phyloP scores from a whole-genome alignment of 1,140 invertebrate genomes.

The Diuraphis noxia region DNA sequence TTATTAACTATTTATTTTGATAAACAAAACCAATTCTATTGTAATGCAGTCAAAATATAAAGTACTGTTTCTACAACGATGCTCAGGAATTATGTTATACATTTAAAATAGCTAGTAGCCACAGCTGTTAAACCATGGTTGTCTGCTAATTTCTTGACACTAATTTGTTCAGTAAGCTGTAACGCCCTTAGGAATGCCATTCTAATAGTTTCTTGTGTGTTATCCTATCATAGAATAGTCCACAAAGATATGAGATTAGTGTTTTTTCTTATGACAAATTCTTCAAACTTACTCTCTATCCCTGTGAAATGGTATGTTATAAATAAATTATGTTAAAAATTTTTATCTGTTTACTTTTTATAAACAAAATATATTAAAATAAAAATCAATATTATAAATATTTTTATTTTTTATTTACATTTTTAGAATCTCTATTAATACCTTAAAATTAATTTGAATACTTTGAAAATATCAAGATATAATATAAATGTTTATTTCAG shows the following conservation, averaged over 20 bases:
- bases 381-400: neutral
- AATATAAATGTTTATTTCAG: neutral
- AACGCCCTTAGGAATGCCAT: neutral
- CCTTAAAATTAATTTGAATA: neutral
- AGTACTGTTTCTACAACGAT: neutral
- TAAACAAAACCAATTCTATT: neutral
- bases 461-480: neutral
- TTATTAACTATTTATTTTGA: neutral
- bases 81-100: neutral
- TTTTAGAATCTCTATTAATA: neutral
- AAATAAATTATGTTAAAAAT: neutral
- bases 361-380: neutral
- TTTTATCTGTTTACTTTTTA: neutral
- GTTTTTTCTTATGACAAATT: neutral
- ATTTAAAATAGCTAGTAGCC: neutral
- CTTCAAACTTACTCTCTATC: neutral
- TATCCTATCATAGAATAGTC: neutral
- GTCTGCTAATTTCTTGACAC: neutral
- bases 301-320: neutral
- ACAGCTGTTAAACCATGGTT: neutral
- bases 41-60: neutral
- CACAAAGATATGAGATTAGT: neutral
- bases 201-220: conserved; percentile 6
- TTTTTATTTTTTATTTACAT: neutral
- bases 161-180: conserved; percentile 28